Conservation (phyloP, 2,113 vertebrate genomes). For the Struthio camelus region DNA sequence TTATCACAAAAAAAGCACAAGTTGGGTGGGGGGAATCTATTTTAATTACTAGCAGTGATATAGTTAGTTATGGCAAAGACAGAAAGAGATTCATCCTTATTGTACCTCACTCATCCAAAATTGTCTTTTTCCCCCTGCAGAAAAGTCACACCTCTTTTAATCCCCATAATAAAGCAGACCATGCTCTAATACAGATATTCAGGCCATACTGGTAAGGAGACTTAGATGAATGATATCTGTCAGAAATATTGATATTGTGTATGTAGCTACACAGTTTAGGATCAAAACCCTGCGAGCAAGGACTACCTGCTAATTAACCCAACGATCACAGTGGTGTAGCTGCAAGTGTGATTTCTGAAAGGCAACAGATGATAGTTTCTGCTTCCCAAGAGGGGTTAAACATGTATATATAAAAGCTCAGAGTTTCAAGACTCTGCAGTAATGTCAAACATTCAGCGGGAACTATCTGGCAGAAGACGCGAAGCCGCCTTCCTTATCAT, state of each 20-base stretch:
- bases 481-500: not conserved
- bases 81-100: not conserved
- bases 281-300: rapidly evolving
- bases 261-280: rapidly evolving
- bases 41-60: not conserved
- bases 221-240: rapidly evolving
- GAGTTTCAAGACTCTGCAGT: not conserved
- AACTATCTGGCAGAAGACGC: not conserved
- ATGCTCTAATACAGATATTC: not conserved
- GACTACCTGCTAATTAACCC: not conserved
- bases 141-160: not conserved
- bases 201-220: not conserved
- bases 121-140: not conserved
- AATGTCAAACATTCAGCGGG: not conserved
- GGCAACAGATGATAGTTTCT: not conserved
- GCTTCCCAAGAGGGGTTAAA: not conserved
- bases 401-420: rapidly evolving
- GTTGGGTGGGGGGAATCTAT: not conserved
- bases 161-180: not conserved
- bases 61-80: rapidly evolving
- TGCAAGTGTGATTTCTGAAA: not conserved
- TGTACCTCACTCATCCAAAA: not conserved
- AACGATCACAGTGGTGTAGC: not conserved
- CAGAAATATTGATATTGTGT: not conserved
- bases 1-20: not conserved